Conservation (phyloP, 2,113 vertebrate species). For the Osmerus mordax region DNA sequence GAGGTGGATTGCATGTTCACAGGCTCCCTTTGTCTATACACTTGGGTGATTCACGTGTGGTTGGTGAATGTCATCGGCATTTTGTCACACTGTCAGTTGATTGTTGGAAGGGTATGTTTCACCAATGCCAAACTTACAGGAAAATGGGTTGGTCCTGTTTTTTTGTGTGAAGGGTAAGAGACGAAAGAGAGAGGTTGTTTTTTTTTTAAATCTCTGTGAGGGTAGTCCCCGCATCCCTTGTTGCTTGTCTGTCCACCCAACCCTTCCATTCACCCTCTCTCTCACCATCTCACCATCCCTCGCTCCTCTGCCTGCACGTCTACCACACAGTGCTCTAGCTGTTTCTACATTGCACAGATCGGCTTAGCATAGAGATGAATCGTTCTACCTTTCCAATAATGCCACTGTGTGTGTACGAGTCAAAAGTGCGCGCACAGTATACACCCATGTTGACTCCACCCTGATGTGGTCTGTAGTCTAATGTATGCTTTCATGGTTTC, state of each 20-base stretch:
- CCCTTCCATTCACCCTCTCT: background rate
- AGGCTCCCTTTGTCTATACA: background rate
- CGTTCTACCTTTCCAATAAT: background rate
- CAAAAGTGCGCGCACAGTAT: no score
- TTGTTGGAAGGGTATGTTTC: no score
- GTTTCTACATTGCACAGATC: background rate
- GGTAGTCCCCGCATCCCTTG: conserved; percentile 5
- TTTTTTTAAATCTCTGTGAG: no score
- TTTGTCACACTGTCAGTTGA: no score
- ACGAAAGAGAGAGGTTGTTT: no score
- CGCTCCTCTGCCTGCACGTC: background rate
- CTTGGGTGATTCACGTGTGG: background rate
- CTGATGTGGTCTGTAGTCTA: no score
- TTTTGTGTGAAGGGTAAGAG: no score
- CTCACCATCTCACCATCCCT: background rate
- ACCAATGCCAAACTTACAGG: no score
- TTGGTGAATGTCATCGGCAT: conserved; percentile 18
- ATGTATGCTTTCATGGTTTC: no score
- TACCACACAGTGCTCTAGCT: background rate
- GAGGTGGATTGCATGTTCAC: background rate
- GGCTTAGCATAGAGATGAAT: background rate
- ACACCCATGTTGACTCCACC: no score
- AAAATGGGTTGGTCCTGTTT: no score
- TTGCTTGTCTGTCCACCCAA: background rate
- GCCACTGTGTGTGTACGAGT: background rate